These are phyloP conservation scores for Morpho helenor DNA, from an alignment of 2,888 invertebrate genomes.

Conservation along the genomic window DNA sequence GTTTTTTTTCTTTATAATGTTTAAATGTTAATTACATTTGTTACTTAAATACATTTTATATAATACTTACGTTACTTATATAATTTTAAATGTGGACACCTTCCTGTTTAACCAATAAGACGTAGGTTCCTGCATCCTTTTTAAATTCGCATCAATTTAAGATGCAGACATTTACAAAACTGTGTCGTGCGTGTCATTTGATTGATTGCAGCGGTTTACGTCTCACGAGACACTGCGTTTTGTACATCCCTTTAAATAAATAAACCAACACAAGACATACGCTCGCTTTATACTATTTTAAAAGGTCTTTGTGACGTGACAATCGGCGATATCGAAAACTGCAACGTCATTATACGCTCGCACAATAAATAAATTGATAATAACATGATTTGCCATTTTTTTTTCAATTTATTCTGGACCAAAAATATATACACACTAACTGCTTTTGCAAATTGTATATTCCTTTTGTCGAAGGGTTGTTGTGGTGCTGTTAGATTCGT, in stretches of 20 bases:
- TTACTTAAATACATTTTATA: too few species aligned
- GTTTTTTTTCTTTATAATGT: too few species aligned
- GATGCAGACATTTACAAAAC: neutral
- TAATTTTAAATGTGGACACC: too few species aligned
- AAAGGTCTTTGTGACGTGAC: slow-evolving; percentile 46
- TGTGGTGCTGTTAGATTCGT: too few species aligned
- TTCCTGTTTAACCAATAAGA: neutral
- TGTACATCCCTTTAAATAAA: slow-evolving; percentile 13
- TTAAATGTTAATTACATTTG: too few species aligned
- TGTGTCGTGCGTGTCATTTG: slow-evolving; percentile 10
- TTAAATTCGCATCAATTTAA: neutral
- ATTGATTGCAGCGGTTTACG: slow-evolving; percentile 21
- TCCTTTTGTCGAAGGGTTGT: too few species aligned
- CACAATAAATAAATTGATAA: slow-evolving; percentile 33
- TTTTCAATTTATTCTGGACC: slow-evolving; percentile 16
- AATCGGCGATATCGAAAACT: slow-evolving; percentile 40
- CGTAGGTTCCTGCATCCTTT: neutral
- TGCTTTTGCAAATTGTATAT: too few species aligned
- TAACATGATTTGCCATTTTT: slow-evolving; percentile 33
- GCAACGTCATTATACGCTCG: slow-evolving; percentile 40
- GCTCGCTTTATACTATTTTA: slow-evolving; percentile 23
- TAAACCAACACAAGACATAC: too few species aligned
- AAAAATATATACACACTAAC: too few species aligned
- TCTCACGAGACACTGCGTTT: slow-evolving; percentile 16
- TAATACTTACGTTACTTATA: too few species aligned